Evolutionary conservation across 1,140 invertebrate genomes (phyloP).

Genomic region (Polypedilum vanderplanki): DNA sequence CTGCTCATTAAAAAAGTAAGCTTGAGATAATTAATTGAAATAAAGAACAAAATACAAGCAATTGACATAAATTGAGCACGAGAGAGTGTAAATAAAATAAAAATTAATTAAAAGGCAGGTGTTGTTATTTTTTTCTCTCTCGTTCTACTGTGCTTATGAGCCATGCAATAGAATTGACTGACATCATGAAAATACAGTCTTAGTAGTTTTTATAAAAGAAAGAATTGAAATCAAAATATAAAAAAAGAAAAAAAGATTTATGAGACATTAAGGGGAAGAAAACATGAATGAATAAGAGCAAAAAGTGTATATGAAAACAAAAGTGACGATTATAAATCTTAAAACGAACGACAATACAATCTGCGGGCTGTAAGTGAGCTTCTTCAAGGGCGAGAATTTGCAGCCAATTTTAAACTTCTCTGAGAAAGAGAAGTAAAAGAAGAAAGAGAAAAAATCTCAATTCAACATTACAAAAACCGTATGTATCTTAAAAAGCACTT

Average conservation of each 20-base stretch:
- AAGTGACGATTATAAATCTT: constrained; percentile 19
- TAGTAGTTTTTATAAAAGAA: not conserved
- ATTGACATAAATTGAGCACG: not conserved
- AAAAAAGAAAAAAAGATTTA: not conserved
- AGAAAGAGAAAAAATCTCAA: not conserved
- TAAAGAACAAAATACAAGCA: not conserved
- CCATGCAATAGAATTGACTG: not conserved
- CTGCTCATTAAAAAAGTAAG: no score
- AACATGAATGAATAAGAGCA: not conserved
- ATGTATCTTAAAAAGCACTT: constrained; percentile 3
- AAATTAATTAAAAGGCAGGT: constrained; percentile 19
- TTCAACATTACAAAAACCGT: constrained; percentile 20
- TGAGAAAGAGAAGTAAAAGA: not conserved
- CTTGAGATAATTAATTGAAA: not conserved
- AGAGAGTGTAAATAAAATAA: not conserved
- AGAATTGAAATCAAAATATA: constrained; percentile 20
- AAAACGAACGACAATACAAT: not conserved
- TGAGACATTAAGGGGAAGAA: not conserved
- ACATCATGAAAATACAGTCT: not conserved
- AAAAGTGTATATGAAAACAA: not conserved
- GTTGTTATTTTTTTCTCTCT: not conserved
- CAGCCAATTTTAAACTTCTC: no score
- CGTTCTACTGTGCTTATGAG: not conserved
- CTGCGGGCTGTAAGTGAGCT: not conserved
- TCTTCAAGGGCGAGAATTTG: not conserved